phyloP scores from a whole-genome alignment of 1,140 invertebrate genomes.

The Cyclargus thomasi region DNA sequence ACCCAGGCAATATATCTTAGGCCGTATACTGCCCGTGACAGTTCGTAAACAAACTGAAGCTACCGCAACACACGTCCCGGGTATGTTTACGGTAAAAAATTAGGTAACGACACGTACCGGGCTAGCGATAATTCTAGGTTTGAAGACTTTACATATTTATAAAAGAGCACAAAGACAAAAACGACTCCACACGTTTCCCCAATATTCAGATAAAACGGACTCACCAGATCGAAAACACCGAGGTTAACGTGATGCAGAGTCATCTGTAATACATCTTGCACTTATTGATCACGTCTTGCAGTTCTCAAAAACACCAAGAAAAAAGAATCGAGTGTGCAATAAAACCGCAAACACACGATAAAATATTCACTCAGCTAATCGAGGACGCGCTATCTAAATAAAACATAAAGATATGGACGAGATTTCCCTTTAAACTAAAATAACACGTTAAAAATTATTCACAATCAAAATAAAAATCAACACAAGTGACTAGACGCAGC shows the following conservation, averaged over 20 bases:
- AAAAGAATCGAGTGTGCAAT: slow-evolving; percentile 67
- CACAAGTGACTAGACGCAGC: slow-evolving; percentile 52
- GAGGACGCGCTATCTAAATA: slow-evolving; percentile 21
- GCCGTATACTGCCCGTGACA: slow-evolving; percentile 73
- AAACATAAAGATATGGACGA: slow-evolving; percentile 37
- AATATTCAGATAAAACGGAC: slow-evolving; percentile 27
- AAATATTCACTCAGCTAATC: slow-evolving; percentile 40
- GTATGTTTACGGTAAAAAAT: not conserved
- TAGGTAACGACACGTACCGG: not conserved
- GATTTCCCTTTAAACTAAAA: slow-evolving; percentile 32
- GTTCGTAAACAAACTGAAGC: slow-evolving; percentile 74
- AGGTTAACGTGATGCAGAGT: slow-evolving; percentile 51
- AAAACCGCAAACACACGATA: slow-evolving; percentile 46
- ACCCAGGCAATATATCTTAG: slow-evolving; percentile 75
- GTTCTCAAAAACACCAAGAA: slow-evolving; percentile 70
- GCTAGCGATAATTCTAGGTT: not conserved
- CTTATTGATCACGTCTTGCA: slow-evolving; percentile 73
- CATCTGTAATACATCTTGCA: slow-evolving; percentile 72
- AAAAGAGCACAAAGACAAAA: slow-evolving; percentile 1
- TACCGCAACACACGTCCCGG: slow-evolving; percentile 54
- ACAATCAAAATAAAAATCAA: slow-evolving; percentile 74
- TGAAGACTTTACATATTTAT: not conserved
- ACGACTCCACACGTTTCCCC: not conserved
- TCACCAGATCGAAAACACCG: slow-evolving; percentile 60
- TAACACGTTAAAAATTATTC: slow-evolving; percentile 49